A percentile compares a stretch with the other conserved stretches of the same genome.
phyloP scores from a whole-genome alignment of 2,113 vertebrate genomes.

The Xenopus laevis region DNA sequence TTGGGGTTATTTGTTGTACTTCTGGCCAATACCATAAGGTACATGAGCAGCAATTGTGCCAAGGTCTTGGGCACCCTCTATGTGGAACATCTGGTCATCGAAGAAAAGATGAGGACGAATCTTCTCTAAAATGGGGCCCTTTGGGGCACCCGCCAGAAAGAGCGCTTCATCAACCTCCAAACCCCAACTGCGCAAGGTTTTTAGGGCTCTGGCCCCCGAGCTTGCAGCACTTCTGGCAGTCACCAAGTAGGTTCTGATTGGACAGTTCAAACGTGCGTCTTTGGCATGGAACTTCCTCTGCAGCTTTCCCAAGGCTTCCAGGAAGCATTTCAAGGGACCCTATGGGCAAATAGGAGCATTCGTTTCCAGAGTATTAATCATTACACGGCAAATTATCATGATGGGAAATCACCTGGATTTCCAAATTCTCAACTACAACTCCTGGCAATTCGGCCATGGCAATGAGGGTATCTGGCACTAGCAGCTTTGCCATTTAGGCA shows the following conservation, averaged over 20 bases:
- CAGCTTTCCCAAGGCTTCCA: slow-evolving; percentile 91
- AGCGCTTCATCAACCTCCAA: slow-evolving; percentile 94
- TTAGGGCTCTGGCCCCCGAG: slow-evolving; percentile 85
- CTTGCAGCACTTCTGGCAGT: slow-evolving; percentile 91
- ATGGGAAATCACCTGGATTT: too few relatives aligned
- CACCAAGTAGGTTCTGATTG: slow-evolving; percentile 90
- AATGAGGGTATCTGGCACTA: too few relatives aligned
- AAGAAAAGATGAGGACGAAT: slow-evolving; percentile 93
- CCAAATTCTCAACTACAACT: too few relatives aligned
- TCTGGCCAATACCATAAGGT: slow-evolving; percentile 84
- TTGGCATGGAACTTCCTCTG: slow-evolving; percentile 93
- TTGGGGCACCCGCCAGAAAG: slow-evolving; percentile 92
- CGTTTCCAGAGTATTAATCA: not conserved
- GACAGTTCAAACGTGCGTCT: slow-evolving; percentile 81
- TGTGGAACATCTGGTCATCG: slow-evolving; percentile 94
- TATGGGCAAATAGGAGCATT: slow-evolving; percentile 48
- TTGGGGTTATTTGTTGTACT: slow-evolving; percentile 54
- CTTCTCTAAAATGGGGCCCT: slow-evolving; percentile 87
- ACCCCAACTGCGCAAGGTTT: slow-evolving; percentile 92
- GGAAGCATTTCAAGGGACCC: slow-evolving; percentile 90
- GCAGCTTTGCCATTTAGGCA: too few relatives aligned
- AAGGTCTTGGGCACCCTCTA: slow-evolving; percentile 77
- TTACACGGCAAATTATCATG: not conserved
- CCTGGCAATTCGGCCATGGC: too few relatives aligned
- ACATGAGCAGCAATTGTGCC: slow-evolving; percentile 82